These are phyloP conservation scores for Oceanites oceanicus DNA, from an alignment of 2,113 vertebrate species.

Conservation along the genomic window DNA sequence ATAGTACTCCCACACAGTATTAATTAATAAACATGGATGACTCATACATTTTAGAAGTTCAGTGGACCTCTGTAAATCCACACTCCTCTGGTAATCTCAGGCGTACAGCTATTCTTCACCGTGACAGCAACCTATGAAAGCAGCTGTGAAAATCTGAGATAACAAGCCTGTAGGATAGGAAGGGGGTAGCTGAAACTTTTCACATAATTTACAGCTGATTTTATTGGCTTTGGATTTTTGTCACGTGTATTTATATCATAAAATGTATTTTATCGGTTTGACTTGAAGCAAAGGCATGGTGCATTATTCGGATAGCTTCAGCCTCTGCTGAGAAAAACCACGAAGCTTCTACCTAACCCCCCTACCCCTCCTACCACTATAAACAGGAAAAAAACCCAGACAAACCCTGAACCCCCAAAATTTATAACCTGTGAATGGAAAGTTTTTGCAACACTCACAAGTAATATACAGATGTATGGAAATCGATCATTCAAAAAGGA, in stretches of 20 bases:
- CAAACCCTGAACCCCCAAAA: neutral
- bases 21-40: slow-evolving; percentile 1
- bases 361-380: neutral
- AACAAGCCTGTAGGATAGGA: neutral
- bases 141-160: slow-evolving; percentile 39
- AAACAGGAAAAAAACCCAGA: neutral
- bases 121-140: neutral
- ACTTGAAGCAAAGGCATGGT: neutral
- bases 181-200: neutral
- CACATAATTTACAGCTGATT: neutral
- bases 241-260: neutral
- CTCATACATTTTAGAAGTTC: neutral
- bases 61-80: neutral
- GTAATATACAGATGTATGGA: neutral
- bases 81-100: slow-evolving; percentile 7
- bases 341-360: neutral
- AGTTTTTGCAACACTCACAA: neutral
- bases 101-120: neutral
- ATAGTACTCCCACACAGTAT: neutral
- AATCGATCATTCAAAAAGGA: neutral
- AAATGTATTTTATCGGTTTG: neutral
- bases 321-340: neutral
- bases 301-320: neutral
- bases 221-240: neutral
- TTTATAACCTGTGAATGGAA: neutral